Conservation (phyloP, 2,797 vertebrate genomes). For the Oreochromis mossambicus region DNA sequence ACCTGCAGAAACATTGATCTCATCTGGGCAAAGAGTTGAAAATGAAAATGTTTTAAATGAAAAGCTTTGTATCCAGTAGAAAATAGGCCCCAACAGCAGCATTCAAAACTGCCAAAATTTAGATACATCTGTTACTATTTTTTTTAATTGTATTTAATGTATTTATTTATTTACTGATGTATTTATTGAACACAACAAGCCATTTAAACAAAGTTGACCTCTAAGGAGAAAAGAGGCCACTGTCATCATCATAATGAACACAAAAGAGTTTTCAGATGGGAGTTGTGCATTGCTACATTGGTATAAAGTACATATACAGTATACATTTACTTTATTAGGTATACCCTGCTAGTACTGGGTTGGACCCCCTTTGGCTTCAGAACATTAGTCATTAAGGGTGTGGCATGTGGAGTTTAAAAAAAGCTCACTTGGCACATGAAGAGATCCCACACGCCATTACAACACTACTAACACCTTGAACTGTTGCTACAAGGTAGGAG, state of each 20-base stretch:
- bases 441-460: neutral
- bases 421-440: neutral
- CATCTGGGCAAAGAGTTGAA: neutral
- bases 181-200: neutral
- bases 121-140: neutral
- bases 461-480: neutral
- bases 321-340: neutral
- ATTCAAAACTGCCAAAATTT: neutral
- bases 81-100: neutral
- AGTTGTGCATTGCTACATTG: neutral
- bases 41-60: neutral
- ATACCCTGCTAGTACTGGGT: neutral
- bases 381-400: neutral
- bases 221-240: neutral
- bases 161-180: neutral
- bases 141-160: neutral
- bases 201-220: neutral
- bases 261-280: neutral
- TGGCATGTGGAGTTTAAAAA: neutral
- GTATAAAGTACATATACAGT: neutral
- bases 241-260: neutral
- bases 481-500: neutral
- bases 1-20: slow-evolving; percentile 3
- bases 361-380: neutral
- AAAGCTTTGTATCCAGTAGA: neutral